Base-by-base conservation (phyloP, 2,113 vertebrate genomes). In the Clupea harengus region DNA sequence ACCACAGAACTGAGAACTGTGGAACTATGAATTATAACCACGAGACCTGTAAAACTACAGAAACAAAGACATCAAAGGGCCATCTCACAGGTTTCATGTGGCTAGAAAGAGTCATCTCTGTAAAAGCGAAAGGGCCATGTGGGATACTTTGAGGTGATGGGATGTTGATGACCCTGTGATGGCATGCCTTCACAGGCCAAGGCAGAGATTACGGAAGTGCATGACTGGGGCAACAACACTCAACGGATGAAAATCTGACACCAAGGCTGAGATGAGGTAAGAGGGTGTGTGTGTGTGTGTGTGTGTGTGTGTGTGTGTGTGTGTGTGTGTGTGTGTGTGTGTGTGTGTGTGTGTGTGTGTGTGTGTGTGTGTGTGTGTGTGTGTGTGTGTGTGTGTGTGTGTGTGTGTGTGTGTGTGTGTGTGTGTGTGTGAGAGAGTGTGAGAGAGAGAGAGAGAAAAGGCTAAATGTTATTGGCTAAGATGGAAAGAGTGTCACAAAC, bases 131-230 rank as follows among this genome's bases (percentile, higher is more conserved):
- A 22, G 20, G 22, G 54, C 6, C 17, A 3, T 18, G 54, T 60
- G 54, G 18, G 22, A 60, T 60, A 60, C 22, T 60, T 32, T 28
- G n/a, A 39, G 39, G 39, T 39, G 39, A 39, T 39, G 39, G 39
- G 39, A 22, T 47, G 45, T 25, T 47, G 17, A 82, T 82, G 50
- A 11, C n/a, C 6, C 44, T 57, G 20, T 81, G 50, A 57, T 81
- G 52, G 75, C 50, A 81, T 85, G n/a, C 25, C 9, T 13, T 81
- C 80, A 1, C 1, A 85, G 86, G 0, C 4, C 81, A 83, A 45
- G 25, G 84, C 88, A 87, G 82, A 89, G 89, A 91, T 86, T 91
- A 83, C 87, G 83, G 82, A 15, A 81, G 45, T 45, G 64, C 52
- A 75, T 89, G 47, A 83, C 44, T 64, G 47, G 67, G 87, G 60